Conservation (phyloP, 1,140 invertebrate genomes). For the Drosophila arizonae region DNA sequence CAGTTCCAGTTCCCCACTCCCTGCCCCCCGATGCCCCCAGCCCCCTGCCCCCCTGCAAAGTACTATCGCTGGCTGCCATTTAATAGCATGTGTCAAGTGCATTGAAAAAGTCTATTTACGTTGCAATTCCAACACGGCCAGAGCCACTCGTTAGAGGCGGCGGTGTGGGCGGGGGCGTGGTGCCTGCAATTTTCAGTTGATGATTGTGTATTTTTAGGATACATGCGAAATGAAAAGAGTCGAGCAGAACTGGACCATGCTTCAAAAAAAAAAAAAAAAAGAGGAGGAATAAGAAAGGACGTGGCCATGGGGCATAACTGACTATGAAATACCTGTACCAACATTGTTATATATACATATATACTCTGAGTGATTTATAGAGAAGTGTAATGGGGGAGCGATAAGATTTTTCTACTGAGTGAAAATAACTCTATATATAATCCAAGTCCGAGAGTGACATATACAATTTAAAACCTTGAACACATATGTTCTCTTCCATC, state of each 20-base stretch:
- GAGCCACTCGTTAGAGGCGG: constrained; percentile 12
- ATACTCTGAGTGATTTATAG: too few relatives aligned
- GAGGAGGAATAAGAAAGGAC: constrained; percentile 9
- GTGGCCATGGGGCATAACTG: too few relatives aligned
- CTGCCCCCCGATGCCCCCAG: too few relatives aligned
- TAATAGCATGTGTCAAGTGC: constrained; percentile 81
- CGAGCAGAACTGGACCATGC: background rate
- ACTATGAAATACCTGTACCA: too few relatives aligned
- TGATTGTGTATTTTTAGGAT: constrained; percentile 69
- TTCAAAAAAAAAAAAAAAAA: background rate
- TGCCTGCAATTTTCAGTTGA: constrained; percentile 49
- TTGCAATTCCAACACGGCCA: constrained; percentile 72
- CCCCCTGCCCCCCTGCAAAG: background rate
- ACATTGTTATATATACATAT: too few relatives aligned
- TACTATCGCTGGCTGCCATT: constrained; percentile 60
- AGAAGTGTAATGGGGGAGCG: too few relatives aligned
- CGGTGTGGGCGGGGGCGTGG: background rate
- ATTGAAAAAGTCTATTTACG: constrained; percentile 81
- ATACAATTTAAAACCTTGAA: too few relatives aligned
- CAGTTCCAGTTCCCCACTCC: rapidly evolving
- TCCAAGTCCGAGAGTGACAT: too few relatives aligned
- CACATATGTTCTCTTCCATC: too few relatives aligned
- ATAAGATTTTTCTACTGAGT: too few relatives aligned
- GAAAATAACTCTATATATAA: too few relatives aligned
- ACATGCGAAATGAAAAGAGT: constrained; percentile 6